Evolutionary conservation across 2,888 invertebrate genomes (phyloP).

Genomic region (Petrophora chlorosata): DNA sequence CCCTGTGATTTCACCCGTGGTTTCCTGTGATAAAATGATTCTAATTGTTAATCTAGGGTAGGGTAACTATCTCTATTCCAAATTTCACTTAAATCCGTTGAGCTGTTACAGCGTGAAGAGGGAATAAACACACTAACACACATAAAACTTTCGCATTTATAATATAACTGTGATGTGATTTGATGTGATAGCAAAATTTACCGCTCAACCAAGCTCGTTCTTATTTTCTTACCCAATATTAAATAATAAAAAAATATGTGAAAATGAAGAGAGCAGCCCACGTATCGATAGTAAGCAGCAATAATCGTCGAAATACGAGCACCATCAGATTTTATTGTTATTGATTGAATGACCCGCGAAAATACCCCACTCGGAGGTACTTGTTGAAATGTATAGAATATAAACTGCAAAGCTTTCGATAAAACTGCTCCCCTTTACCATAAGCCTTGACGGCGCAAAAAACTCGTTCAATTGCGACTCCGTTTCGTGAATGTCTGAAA

Average conservation of each 20-base stretch:
- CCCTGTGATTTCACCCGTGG: too few relatives aligned
- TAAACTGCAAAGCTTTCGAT: slow-evolving; percentile 36
- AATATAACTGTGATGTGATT: too few relatives aligned
- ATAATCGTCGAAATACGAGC: slow-evolving; percentile 28
- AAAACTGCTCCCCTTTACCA: slow-evolving; percentile 31
- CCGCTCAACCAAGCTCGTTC: neutral
- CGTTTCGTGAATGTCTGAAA: slow-evolving; percentile 27
- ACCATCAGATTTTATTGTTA: slow-evolving; percentile 38
- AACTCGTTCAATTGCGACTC: slow-evolving; percentile 28
- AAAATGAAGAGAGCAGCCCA: slow-evolving; percentile 14
- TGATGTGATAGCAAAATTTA: too few relatives aligned
- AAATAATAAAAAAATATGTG: neutral
- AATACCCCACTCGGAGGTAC: slow-evolving; percentile 30
- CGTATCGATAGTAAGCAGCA: slow-evolving; percentile 22
- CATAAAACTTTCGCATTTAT: too few relatives aligned
- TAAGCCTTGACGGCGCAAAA: slow-evolving; percentile 32
- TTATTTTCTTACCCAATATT: neutral
- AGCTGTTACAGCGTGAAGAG: too few relatives aligned
- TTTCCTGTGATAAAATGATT: too few relatives aligned
- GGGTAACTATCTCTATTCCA: too few relatives aligned
- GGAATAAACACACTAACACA: too few relatives aligned
- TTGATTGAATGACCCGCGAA: slow-evolving; percentile 35
- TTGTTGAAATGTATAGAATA: slow-evolving; percentile 35
- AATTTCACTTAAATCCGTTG: too few relatives aligned
- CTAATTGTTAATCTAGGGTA: too few relatives aligned